Percentiles rank a stretch among this genome's conserved stretches.
Evolutionary conservation across 2,888 invertebrate species (phyloP).

Genomic region (Drosophila pseudotalamancana): DNA sequence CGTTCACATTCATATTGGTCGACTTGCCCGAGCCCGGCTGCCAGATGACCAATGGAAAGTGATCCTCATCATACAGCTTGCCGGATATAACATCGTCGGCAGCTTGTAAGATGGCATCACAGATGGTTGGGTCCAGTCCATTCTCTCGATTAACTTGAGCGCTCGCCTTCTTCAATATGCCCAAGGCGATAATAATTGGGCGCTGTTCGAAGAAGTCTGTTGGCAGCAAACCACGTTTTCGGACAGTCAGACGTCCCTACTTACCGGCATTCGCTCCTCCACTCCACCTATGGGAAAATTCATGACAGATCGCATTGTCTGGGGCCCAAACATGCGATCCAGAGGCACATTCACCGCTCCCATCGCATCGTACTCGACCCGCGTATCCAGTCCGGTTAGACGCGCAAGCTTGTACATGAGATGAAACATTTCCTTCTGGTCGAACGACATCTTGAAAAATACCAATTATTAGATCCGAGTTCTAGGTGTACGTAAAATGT

Average conservation of each 20-base stretch:
- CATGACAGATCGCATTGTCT: conserved; percentile 95
- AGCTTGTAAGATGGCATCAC: conserved; percentile 93
- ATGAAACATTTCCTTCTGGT: conserved; percentile 60
- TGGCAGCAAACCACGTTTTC: neutral
- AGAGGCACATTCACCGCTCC: conserved; percentile 96
- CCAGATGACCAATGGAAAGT: conserved; percentile 99
- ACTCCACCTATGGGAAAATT: conserved; percentile 98
- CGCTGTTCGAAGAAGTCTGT: conserved; percentile 85
- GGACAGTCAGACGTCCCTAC: conserved; percentile 56
- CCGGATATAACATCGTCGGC: conserved; percentile 97
- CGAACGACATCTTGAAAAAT: conserved; percentile 61
- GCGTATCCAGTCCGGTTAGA: conserved; percentile 44
- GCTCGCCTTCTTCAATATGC: conserved; percentile 97
- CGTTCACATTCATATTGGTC: conserved; percentile 99
- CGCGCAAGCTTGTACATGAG: conserved; percentile 64
- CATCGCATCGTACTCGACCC: conserved; percentile 92
- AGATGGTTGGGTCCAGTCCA: conserved; percentile 93
- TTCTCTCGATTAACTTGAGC: conserved; percentile 95
- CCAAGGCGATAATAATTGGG: conserved; percentile 95
- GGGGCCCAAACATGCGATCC: conserved; percentile 96
- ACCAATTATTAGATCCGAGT: neutral
- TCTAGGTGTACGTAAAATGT: neutral
- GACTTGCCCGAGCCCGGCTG: conserved; percentile 99
- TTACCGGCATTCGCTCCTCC: conserved; percentile 97
- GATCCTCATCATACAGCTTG: conserved; percentile 90